Percentiles rank a stretch among this genome's conserved stretches.
These are phyloP conservation scores for Scleropages formosus DNA, from an alignment of 2,797 vertebrate species.

Conservation along the genomic window DNA sequence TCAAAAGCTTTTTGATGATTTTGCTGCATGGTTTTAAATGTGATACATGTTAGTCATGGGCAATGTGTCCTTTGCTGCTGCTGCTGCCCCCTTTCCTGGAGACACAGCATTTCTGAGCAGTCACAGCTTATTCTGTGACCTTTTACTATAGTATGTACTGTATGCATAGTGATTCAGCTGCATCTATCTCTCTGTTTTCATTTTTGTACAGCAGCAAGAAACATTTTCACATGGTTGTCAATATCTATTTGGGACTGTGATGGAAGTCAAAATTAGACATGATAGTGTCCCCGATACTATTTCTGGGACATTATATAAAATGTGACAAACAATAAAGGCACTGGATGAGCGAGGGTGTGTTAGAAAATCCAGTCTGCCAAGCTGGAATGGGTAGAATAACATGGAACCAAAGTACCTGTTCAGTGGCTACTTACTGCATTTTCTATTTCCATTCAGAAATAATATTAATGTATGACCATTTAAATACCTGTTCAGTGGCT, in stretches of 20 bases:
- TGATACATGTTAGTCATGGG: constrained; percentile 51
- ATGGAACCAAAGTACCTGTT: too few relatives aligned
- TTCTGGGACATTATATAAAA: constrained; percentile 62
- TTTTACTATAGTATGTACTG: constrained; percentile 18
- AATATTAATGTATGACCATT: too few relatives aligned
- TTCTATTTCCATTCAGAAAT: constrained; percentile 13
- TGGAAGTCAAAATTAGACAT: constrained; percentile 49
- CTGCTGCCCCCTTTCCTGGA: constrained; percentile 40
- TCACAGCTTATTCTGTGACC: neutral
- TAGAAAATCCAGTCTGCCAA: neutral
- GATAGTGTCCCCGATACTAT: constrained; percentile 53
- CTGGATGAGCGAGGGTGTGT: constrained; percentile 13
- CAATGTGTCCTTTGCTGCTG: constrained; percentile 54
- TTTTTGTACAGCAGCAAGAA: constrained; percentile 52
- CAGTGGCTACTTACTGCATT: too few relatives aligned
- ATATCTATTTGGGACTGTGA: constrained; percentile 55
- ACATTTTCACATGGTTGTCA: constrained; percentile 51
- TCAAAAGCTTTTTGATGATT: too few relatives aligned
- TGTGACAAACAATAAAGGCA: constrained; percentile 1
- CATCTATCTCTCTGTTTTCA: neutral
- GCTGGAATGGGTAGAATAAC: too few relatives aligned
- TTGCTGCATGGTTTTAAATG: neutral
- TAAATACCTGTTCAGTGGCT: too few relatives aligned
- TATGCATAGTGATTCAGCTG: constrained; percentile 5
- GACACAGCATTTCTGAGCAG: constrained; percentile 34